A percentile compares a stretch with the other conserved stretches of the same genome.
Conservation (phyloP, 2,113 vertebrate genomes). For the Eulacestoma nigropectus region DNA sequence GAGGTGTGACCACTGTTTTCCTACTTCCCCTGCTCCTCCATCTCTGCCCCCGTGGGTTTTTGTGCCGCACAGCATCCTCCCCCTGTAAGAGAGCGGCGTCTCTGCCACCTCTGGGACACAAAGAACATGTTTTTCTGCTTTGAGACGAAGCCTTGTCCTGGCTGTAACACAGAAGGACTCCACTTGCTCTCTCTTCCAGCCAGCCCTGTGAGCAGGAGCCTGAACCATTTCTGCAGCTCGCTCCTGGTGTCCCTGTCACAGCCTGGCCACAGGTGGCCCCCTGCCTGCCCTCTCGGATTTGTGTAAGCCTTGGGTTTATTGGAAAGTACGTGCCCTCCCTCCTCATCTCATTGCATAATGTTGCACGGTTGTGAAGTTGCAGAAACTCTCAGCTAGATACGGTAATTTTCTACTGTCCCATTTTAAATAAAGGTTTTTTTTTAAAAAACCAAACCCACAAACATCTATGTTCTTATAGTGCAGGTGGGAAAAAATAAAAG, state of each 20-base stretch:
- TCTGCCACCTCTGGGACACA: neutral
- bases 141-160: accelerated
- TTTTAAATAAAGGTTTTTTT: neutral
- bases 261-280: neutral
- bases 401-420: neutral
- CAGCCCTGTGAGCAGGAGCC: too few relatives aligned
- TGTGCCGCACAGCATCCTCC: neutral
- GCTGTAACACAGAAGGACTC: neutral
- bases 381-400: neutral
- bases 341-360: neutral
- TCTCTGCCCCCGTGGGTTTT: neutral
- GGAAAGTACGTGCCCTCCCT: neutral
- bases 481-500: neutral
- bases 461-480: neutral
- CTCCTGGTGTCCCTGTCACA: neutral
- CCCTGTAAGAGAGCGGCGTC: neutral
- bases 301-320: neutral
- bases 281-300: neutral
- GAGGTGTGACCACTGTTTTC: neutral
- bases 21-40: neutral
- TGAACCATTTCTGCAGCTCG: accelerated
- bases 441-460: neutral
- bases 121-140: neutral
- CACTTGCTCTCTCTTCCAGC: neutral
- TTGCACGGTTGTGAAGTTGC: accelerated